These are phyloP conservation scores for Athalia rosae DNA, from an alignment of 2,888 invertebrate genomes.

Conservation along the genomic window DNA sequence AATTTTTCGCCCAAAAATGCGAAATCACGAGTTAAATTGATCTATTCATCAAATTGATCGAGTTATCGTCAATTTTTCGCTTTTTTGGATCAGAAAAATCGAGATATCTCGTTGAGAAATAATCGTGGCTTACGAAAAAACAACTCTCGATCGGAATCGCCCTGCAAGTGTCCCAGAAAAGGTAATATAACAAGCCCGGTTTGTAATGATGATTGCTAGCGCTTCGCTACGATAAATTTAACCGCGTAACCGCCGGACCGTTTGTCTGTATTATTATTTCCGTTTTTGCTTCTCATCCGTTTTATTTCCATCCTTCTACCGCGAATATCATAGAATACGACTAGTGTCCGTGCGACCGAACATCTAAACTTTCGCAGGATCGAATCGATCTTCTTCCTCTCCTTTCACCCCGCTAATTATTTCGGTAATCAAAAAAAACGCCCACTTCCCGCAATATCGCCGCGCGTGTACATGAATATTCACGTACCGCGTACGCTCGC, in stretches of 20 bases:
- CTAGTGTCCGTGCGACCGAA: too few species aligned
- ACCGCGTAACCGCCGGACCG: conserved; percentile 44
- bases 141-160: too few species aligned
- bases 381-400: too few species aligned
- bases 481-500: background rate
- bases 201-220: conserved; percentile 62
- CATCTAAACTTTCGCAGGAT: background rate
- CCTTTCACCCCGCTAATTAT: background rate
- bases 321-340: conserved; percentile 3
- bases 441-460: too few species aligned
- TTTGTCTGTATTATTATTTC: background rate
- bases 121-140: too few species aligned
- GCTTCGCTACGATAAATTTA: conserved; percentile 60
- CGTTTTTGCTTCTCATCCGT: background rate
- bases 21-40: too few species aligned
- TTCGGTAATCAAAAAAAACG: background rate
- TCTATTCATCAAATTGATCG: too few species aligned
- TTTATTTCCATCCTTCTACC: background rate
- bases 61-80: too few species aligned
- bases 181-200: conserved; percentile 46
- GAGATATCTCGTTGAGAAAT: too few species aligned
- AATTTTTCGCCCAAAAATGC: too few species aligned
- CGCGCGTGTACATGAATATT: background rate
- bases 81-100: too few species aligned
- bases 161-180: conserved; percentile 43